Percentiles rank a stretch among this genome's conserved stretches.
Evolutionary conservation across 2,888 invertebrate species (phyloP).

Genomic region (Mellilla xanthometata): DNA sequence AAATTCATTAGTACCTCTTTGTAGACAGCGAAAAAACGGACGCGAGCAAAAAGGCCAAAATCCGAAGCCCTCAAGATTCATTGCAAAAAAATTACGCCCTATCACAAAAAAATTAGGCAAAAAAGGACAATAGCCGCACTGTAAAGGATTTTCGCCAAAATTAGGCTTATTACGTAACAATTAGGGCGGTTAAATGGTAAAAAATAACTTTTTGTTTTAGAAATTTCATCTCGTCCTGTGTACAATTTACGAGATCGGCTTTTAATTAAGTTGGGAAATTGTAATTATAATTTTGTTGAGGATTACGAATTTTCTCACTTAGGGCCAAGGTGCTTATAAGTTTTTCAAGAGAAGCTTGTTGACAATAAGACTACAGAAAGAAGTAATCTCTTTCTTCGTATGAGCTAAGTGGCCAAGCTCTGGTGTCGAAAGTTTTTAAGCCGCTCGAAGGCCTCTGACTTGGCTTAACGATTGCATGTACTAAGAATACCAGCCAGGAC

Average conservation of each 20-base stretch:
- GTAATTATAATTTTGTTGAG: constrained; percentile 3
- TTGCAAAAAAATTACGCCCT: constrained; percentile 12
- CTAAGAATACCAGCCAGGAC: no score
- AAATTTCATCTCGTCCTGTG: constrained; percentile 9
- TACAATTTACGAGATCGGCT: constrained; percentile 16
- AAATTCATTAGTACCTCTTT: constrained; percentile 10
- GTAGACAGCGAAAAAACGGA: constrained; percentile 12
- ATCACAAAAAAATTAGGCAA: constrained; percentile 17
- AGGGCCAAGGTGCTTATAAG: no score
- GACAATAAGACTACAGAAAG: no score
- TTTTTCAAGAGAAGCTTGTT: no score
- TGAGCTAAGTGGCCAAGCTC: no score
- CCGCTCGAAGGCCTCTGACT: no score
- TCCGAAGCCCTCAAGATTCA: constrained; percentile 12
- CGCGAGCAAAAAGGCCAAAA: constrained; percentile 12
- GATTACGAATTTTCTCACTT: not conserved
- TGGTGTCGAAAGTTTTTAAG: no score
- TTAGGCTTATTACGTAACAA: constrained; percentile 30
- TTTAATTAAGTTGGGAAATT: constrained; percentile 15
- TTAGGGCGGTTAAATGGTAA: constrained; percentile 25
- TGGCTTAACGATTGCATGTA: no score
- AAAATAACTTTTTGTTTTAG: constrained; percentile 19
- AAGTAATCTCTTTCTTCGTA: no score
- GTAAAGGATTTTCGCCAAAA: constrained; percentile 24
- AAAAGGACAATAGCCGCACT: constrained; percentile 25